Base-by-base conservation (phyloP, 23 tunicate species). In the Diplosoma virens region DNA sequence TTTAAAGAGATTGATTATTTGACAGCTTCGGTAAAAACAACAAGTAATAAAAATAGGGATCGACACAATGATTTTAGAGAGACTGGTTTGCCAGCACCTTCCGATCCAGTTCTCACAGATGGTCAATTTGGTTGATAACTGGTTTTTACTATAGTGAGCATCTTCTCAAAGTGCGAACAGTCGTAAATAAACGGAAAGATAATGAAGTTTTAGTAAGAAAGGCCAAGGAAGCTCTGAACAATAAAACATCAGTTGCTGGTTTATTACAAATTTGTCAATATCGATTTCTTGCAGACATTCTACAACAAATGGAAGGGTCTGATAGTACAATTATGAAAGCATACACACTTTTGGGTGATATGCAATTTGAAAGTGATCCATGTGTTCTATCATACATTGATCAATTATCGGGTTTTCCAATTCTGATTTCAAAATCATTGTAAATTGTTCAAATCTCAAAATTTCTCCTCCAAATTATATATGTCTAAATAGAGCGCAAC, bases 301-400 rank as follows among this genome's bases (percentile, higher is more conserved):
- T 65, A 17, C 37, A 65, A 65, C 71, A 28, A 29, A 6, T 65
- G 9, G 71, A 65, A 28, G 9, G 37, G 36, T 7, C 16, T 65
- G 71, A 65, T n/a, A 6, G 35, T n/a, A 65, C 37, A 29, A 28
- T 5, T 29, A 22, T 28, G 20, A 31, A 65, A 65, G 36, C 35
- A 31, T 28, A 28, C 36, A 65, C 36, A 22, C 20, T 65, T 28
- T 28, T 65, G 37, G 3, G 29, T 28, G 37, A 24, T 22, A 29
- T 65, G 71, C 71, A 65, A 31, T 65, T 65, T 65, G 37, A 20
- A 29, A 31, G 37, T 29, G 71, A 65, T 65, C 71, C 71, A 29
- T 7, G 34, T 65, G 22, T n/a, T n/a, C n/a, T n/a, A n/a, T n/a
- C n/a, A n/a, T n/a, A 23, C 14, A n/a, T 58, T n/a, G 25, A 58